Percentiles rank a stretch among this genome's conserved stretches.
Evolutionary conservation across 2,797 vertebrate genomes (phyloP).

Genomic region (Acestrorhynchus altus): DNA sequence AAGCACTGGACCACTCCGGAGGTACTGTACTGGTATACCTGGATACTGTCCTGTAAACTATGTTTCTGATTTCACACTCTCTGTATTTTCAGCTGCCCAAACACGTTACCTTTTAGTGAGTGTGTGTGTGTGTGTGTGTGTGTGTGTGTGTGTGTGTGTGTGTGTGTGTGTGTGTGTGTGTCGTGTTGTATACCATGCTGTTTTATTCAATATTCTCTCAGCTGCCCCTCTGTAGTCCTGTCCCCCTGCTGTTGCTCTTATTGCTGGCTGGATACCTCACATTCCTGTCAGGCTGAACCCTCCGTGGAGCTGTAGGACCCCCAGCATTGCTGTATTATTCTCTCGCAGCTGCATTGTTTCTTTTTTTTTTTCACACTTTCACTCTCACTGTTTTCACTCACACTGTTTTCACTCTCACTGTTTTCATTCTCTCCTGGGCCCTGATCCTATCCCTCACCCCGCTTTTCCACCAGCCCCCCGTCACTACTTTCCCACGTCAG

Average conservation of each 20-base stretch:
- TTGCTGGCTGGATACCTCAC: constrained; percentile 40
- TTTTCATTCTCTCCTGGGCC: background rate
- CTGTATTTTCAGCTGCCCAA: background rate
- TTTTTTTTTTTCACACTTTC: background rate
- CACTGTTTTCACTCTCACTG: no score
- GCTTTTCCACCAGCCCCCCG: background rate
- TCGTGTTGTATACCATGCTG: background rate
- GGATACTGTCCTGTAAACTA: no score
- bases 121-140: constrained; percentile 19
- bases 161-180: background rate
- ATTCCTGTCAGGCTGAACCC: constrained; percentile 48
- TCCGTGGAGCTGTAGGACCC: background rate
- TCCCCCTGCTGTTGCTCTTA: constrained; percentile 40
- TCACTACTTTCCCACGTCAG: no score
- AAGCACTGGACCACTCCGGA: no score
- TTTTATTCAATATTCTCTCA: constrained; percentile 30
- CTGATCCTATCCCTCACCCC: constrained; percentile 1
- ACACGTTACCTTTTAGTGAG: constrained; percentile 16
- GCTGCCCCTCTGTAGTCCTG: background rate
- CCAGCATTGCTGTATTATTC: constrained; percentile 16
- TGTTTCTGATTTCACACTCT: background rate
- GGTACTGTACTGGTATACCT: no score
- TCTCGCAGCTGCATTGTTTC: background rate
- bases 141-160: constrained; percentile 27
- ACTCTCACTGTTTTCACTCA: background rate